Base-by-base conservation (phyloP, 1,140 invertebrate genomes). In the Musca domestica region DNA sequence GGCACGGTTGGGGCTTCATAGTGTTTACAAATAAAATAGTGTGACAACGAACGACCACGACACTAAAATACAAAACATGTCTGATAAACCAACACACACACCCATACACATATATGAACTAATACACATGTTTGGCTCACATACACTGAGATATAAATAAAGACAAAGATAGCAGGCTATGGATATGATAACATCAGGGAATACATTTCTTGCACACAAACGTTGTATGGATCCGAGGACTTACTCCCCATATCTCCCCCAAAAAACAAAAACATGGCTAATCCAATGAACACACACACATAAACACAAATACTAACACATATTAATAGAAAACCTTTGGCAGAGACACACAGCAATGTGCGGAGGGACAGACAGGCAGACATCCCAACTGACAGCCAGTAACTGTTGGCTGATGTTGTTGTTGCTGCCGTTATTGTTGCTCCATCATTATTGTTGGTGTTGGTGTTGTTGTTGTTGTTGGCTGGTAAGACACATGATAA, bases 401-500 rank as follows among this genome's bases (percentile, higher is more conserved):
- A 34, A 19, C 17, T 61, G 12, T 58, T n/a, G 46, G 15, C 47
- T 65, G 34, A n/a, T n/a, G n/a, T 34, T 64, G 56, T 61, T 61
- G 17, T 23, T 54, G 17, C 10, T 54, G 41, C 41, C 3, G 10
- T 9, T 46, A 15, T 51, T 22, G 48, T 51, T 12, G 25, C 23
- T 30, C 54, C 4, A 7, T 25, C 17, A n/a, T 56, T 58, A n/a
- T 30, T 27, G 23, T 27, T 58, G 23, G 15, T n/a, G n/a, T 58
- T 10, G 47, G 19, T 51, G 17, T 30, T 30, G 6, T n/a, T 25
- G 30, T 34, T 10, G 19, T 30, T 41, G 30, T 10, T 41, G 23
- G 17, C 34, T 19, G 27, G 30, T 61, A n/a, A 64, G 41, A 64
- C 47, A 64, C 41, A 64, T 64, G 63, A 64, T 64, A 64, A 64